A percentile compares a stretch with the other conserved stretches of the same genome.
Conservation (phyloP, 2,797 vertebrate species). For the Onychomys arenicola region DNA sequence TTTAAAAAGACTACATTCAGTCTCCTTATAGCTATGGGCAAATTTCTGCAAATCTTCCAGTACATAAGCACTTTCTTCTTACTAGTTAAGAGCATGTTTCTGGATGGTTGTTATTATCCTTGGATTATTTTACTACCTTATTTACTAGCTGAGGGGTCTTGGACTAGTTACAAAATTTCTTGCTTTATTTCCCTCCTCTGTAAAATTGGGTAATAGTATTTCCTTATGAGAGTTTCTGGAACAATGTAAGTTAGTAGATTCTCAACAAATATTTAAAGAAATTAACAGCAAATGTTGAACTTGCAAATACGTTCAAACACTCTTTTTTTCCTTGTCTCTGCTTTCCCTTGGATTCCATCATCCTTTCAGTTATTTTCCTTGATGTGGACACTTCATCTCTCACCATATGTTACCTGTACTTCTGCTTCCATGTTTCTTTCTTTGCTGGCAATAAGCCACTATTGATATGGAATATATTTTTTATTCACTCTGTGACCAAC, state of each 20-base stretch:
- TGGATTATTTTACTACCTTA: background rate
- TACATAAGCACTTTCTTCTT: slow-evolving; percentile 11
- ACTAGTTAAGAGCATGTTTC: background rate
- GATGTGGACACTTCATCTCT: background rate
- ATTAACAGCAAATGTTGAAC: background rate
- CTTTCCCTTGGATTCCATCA: background rate
- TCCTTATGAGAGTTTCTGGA: slow-evolving; percentile 11
- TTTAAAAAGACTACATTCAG: background rate
- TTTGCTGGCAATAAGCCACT: background rate
- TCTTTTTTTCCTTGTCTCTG: background rate
- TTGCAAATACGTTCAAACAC: background rate
- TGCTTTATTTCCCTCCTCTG: background rate
- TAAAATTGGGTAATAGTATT: slow-evolving; percentile 28
- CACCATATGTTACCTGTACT: background rate
- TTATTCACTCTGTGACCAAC: background rate
- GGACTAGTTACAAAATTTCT: background rate
- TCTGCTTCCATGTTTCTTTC: background rate
- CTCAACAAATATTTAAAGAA: slow-evolving; percentile 15
- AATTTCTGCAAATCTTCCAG: slow-evolving; percentile 35
- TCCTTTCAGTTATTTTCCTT: slow-evolving; percentile 21
- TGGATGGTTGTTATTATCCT: slow-evolving; percentile 29
- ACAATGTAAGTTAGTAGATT: slow-evolving; percentile 4
- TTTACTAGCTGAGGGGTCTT: background rate
- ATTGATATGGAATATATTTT: background rate
- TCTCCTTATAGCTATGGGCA: background rate